Evolutionary conservation across 2,797 vertebrate genomes (phyloP), one percentile per base, ranked within the genome.

Genomic region (Coccyzus lansbergi): DNA sequence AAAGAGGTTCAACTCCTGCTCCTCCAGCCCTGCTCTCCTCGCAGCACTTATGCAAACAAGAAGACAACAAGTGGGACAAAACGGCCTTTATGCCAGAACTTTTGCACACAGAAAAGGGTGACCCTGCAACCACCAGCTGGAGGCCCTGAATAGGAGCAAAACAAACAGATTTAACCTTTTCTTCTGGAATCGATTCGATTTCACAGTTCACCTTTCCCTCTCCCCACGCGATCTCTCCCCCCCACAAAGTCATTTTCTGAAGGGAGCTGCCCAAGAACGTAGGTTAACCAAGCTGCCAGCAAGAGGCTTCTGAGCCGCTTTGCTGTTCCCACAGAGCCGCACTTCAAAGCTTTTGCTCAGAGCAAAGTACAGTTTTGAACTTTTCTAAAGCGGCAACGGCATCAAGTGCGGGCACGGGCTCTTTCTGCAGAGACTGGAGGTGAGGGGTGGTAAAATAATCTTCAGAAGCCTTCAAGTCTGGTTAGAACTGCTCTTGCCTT

Each of bases 281-380:
- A 49, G 92, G 86, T 93, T 95, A 91, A 92, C 86, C 81, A 15
- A 56, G 88, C 67, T 69, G 64, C 48, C 58, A 71, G 90, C 4
- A 2, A 42, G 62, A 94, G 68, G 38, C 64, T 80, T 81, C 75
- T 1, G 33, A 83, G 91, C 34, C n/a, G 78, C 3, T 9, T 34
- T 69, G 83, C 92, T 52, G 34, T 89, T 93, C 91, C 94, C 93
- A 81, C 91, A 90, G 91, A 91, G 80, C 83, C 72, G 77, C 70
- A 88, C 94, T 94, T 96, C 95, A 95, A 94, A 96, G 94, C 86
- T 71, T 71, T 86, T 48, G 91, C 91, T 91, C 83, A 88, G 80
- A 94, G 94, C 91, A 74, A 95, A 89, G 92, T 52, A 40, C 48
- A 86, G 80, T 92, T 93, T 69, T 91, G 72, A 94, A 90, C 90